Conservation (phyloP, 2,113 vertebrate species). For the Aspidoscelis tigris region DNA sequence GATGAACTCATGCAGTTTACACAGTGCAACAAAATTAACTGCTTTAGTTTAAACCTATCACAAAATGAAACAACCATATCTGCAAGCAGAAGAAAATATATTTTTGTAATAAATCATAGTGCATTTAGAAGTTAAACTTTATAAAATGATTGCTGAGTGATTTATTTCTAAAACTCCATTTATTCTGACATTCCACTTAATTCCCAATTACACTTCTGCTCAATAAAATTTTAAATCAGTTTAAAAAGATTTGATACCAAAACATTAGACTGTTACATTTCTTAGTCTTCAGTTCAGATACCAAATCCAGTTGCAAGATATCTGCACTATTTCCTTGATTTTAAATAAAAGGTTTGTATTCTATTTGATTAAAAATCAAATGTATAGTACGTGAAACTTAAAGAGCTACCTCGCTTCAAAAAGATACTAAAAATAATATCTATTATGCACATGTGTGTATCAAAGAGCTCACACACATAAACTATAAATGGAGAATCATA, state of each 20-base stretch:
- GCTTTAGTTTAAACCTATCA: slow-evolving; percentile 68
- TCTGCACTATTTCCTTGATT: slow-evolving; percentile 52
- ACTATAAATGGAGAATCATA: slow-evolving; percentile 57
- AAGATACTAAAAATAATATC: slow-evolving; percentile 51
- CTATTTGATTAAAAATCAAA: slow-evolving; percentile 45
- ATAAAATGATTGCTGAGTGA: slow-evolving; percentile 69
- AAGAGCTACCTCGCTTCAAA: slow-evolving; percentile 62
- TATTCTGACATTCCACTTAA: slow-evolving; percentile 55
- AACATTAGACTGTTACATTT: slow-evolving; percentile 45
- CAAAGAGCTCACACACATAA: slow-evolving; percentile 41
- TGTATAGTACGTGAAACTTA: slow-evolving; percentile 45
- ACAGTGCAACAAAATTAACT: slow-evolving; percentile 70
- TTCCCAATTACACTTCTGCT: slow-evolving; percentile 52
- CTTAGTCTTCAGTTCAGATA: slow-evolving; percentile 41
- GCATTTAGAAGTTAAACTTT: slow-evolving; percentile 68
- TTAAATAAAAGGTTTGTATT: slow-evolving; percentile 55
- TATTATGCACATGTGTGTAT: background rate
- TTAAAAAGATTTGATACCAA: slow-evolving; percentile 64
- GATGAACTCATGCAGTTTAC: slow-evolving; percentile 69
- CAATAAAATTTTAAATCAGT: slow-evolving; percentile 65
- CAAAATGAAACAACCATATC: slow-evolving; percentile 66
- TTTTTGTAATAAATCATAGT: slow-evolving; percentile 67
- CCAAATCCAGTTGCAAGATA: slow-evolving; percentile 60
- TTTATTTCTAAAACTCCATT: slow-evolving; percentile 66
- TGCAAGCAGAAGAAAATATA: slow-evolving; percentile 68